Percentiles rank a stretch among this genome's conserved stretches.
phyloP scores from a whole-genome alignment of 1,140 invertebrate genomes.

The Drosophila novamexicana region DNA sequence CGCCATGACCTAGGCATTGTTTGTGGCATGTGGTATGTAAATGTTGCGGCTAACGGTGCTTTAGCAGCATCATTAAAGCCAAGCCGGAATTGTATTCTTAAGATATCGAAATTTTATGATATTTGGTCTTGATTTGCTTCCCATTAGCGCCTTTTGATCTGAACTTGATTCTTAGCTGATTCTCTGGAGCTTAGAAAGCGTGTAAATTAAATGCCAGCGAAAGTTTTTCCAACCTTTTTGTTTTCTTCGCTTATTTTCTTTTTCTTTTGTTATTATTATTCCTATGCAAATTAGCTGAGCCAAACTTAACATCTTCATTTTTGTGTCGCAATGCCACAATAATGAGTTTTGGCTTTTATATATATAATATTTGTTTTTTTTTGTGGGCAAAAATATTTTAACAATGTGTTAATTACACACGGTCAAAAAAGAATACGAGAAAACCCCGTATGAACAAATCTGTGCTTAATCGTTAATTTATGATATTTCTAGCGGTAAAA shows the following conservation, averaged over 20 bases:
- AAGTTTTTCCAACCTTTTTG: constrained; percentile 54
- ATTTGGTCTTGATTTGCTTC: constrained; percentile 34
- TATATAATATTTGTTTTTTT: neutral
- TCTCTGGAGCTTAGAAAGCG: constrained; percentile 67
- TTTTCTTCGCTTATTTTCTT: constrained; percentile 25
- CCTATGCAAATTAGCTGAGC: constrained; percentile 67
- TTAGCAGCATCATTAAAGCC: constrained; percentile 27
- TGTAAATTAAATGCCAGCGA: constrained; percentile 72
- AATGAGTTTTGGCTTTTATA: constrained; percentile 43
- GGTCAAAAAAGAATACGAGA: constrained; percentile 7
- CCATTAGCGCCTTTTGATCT: constrained; percentile 62
- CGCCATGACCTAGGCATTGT: constrained; percentile 43
- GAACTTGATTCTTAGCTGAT: constrained; percentile 38
- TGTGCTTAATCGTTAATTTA: constrained; percentile 81
- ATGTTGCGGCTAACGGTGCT: constrained; percentile 34
- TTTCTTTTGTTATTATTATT: constrained; percentile 59
- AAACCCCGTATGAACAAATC: constrained; percentile 69
- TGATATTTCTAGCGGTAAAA: constrained; percentile 77
- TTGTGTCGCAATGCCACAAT: constrained; percentile 64
- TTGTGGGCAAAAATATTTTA: constrained; percentile 56
- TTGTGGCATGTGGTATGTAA: constrained; percentile 45
- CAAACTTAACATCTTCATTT: constrained; percentile 19
- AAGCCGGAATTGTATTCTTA: neutral
- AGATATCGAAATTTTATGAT: constrained; percentile 32
- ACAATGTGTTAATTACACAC: constrained; percentile 76